Evolutionary conservation across 2,888 invertebrate species (phyloP).

Genomic region (Drosophila robusta): DNA sequence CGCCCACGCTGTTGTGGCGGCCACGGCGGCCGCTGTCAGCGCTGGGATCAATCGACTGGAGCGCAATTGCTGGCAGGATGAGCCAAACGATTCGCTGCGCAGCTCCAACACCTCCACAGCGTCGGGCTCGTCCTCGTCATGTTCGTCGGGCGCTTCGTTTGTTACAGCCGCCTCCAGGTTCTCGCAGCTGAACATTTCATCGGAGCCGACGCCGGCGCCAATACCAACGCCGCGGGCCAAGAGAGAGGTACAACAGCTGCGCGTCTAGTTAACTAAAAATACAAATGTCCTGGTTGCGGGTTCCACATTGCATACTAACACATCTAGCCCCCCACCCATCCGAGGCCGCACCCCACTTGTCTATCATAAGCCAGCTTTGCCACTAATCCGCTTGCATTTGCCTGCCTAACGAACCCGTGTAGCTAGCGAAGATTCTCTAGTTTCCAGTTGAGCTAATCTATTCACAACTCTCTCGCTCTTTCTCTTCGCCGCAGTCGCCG

Average conservation of each 20-base stretch:
- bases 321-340: slow-evolving; percentile 18
- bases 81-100: slow-evolving; percentile 63
- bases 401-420: slow-evolving; percentile 39
- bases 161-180: slow-evolving; percentile 80
- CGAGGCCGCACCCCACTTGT: background rate
- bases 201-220: slow-evolving; percentile 74
- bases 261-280: slow-evolving; percentile 49
- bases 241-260: slow-evolving; percentile 83
- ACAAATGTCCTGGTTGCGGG: slow-evolving; percentile 61
- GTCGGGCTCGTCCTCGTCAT: slow-evolving; percentile 67
- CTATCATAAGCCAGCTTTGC: slow-evolving; percentile 12
- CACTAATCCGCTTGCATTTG: slow-evolving; percentile 34
- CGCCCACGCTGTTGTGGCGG: slow-evolving; percentile 66
- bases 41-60: slow-evolving; percentile 79
- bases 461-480: slow-evolving; percentile 7
- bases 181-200: slow-evolving; percentile 72
- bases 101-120: slow-evolving; percentile 70
- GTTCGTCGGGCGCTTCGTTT: slow-evolving; percentile 76
- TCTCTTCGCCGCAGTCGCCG: slow-evolving; percentile 60
- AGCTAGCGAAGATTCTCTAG: background rate
- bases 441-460: slow-evolving; percentile 26
- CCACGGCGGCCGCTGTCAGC: slow-evolving; percentile 77
- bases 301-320: slow-evolving; percentile 51
- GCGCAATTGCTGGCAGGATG: slow-evolving; percentile 82
- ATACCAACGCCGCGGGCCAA: slow-evolving; percentile 83